These are phyloP conservation scores for Prosopocoilus inquinatus DNA, from an alignment of 2,888 invertebrate genomes.

Conservation along the genomic window DNA sequence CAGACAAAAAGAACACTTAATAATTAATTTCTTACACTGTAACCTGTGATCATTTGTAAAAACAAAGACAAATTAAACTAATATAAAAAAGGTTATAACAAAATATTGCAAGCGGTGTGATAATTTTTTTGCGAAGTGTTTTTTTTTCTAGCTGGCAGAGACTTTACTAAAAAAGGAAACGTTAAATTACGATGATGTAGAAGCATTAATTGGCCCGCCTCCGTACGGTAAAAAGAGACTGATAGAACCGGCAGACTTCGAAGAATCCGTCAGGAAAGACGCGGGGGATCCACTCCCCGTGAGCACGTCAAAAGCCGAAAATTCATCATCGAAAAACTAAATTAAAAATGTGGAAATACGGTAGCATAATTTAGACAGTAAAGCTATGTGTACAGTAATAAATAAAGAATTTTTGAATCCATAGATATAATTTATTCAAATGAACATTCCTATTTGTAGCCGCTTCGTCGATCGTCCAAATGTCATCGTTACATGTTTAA, in stretches of 20 bases:
- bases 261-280: constrained; percentile 41
- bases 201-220: constrained; percentile 85
- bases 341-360: too few species aligned
- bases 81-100: too few species aligned
- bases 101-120: constrained; percentile 1
- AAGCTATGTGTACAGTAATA: background rate
- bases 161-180: constrained; percentile 87
- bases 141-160: constrained; percentile 73
- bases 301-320: constrained; percentile 12
- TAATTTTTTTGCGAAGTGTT: constrained; percentile 14
- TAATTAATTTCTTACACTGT: too few species aligned
- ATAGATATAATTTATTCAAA: background rate
- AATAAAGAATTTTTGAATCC: background rate
- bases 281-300: constrained; percentile 32
- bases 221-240: constrained; percentile 70
- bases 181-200: constrained; percentile 86
- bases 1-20: too few species aligned
- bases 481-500: too few species aligned
- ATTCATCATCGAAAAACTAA: too few species aligned
- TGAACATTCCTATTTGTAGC: background rate
- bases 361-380: too few species aligned
- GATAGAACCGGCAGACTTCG: constrained; percentile 69
- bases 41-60: too few species aligned
- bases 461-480: background rate
- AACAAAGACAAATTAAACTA: too few species aligned